Base-by-base conservation (phyloP, 2,888 invertebrate genomes). In the Lycocerus yunnanus region DNA sequence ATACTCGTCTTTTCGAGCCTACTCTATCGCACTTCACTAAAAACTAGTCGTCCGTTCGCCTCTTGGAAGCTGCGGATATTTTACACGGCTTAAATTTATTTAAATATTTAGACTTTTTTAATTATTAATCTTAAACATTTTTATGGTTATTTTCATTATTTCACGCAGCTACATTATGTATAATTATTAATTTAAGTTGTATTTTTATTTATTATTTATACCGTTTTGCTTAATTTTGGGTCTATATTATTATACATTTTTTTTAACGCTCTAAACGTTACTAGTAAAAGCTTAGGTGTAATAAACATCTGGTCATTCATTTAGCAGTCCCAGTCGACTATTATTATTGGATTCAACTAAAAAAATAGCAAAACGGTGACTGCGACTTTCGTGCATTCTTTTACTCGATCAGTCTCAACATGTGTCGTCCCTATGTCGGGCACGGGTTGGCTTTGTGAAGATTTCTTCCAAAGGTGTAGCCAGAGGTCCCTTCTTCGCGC, bases 401-500 rank as follows among this genome's bases (percentile, higher is more conserved):
- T 68, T 71, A 68, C 75, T 71, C 75, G 75, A 69, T 74, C 72
- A 75, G 69, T 80, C 82, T 85, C 84, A 84, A 83, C 84, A 85
- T 71, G 83, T 83, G 74, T 84, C 84, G 79, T 85, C 84, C 79
- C 81, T 82, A 78, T 83, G 84, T 76, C 84, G 82, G 77, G 79
- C 78, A 63, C 84, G 81, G 81, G 85, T 85, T 80, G 87, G 86
- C 79, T 84, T 85, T 81, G 85, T 85, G 85, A 88, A 88, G 78
- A 88, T 84, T 78, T 88, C 88, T 79, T 88, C 88, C 78, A 88
- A 83, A 73, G 88, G 88, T 76, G 87, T 88, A 70, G 88, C 88
- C 83, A 88, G 86, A 83, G 87, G 87, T 80, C 88, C 88, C 79
- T 88, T 88, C 83, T 88, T 88, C 79, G 85, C 86, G 82, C 87